Evolutionary conservation across 2,113 vertebrate species (phyloP), one percentile per base, ranked within the genome.

Genomic region (Nyctibius bracteatus): DNA sequence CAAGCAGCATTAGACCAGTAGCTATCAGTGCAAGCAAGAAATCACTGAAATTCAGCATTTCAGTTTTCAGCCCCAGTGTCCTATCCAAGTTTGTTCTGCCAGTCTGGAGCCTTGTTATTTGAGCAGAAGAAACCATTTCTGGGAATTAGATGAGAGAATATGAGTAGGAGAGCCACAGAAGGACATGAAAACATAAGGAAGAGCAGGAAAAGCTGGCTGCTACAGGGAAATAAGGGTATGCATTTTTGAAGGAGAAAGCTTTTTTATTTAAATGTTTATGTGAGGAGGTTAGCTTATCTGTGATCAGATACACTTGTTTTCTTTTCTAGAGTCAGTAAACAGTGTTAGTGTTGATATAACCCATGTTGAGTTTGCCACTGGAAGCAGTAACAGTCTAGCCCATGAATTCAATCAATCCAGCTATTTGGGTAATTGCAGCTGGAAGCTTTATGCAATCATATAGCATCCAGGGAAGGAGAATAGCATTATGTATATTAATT

Each of bases 351-450:
- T 35, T 59, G 44, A 65, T 75, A 23, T 59, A 89, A 74, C 24
- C 81, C 54, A 27, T 43, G 44, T 54, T 72, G 37, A 79, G 41
- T 91, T 96, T 96, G 35, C 28, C 81, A 82, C 31, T 65, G 77
- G 58, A 85, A 82, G 23, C 35, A 75, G 20, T 65, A 89, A 77
- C 49, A 65, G 31, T 89, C 91, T 67, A 75, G 54, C 22, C 72
- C 77, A 59, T 61, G 21, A 91, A 85, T 82, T 61, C 54, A 68
- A 82, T 88, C 57, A 91, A 49, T 92, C n/a, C 74, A 94, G 54
- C 54, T 95, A 57, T 93, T 93, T 88, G 33, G 49, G 39, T 94
- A 95, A 96, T 73, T 88, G 67, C 81, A 96, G 66, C 49, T 93
- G 70, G 87, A 96, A 85, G 37, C 16, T 90, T 75, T 94, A 66